Percentiles rank a stretch among this genome's conserved stretches.
Conservation (phyloP, 2,888 invertebrate species). For the Conistra vaccinii region DNA sequence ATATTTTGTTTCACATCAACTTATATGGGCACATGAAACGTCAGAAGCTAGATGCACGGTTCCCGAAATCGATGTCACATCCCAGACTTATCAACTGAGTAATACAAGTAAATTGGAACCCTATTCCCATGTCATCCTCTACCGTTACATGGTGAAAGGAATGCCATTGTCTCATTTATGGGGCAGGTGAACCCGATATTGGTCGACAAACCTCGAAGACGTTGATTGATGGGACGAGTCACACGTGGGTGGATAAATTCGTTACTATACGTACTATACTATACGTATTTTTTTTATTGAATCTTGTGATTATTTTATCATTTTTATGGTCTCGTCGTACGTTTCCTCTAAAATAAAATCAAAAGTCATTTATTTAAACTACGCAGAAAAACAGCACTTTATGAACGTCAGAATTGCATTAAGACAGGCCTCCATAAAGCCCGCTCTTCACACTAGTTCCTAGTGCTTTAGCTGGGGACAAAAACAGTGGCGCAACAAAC, state of each 20-base stretch:
- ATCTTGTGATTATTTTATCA: not conserved
- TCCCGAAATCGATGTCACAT: not conserved
- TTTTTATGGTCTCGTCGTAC: not conserved
- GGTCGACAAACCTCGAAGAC: conserved; percentile 79
- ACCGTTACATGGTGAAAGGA: conserved; percentile 60
- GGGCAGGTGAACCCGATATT: conserved; percentile 80
- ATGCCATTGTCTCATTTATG: conserved; percentile 73
- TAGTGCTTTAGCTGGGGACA: not conserved
- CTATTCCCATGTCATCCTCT: conserved; percentile 51
- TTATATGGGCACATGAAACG: too few species aligned
- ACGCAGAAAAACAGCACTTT: not conserved
- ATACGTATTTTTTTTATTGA: too few species aligned
- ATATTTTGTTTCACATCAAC: too few species aligned
- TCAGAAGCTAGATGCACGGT: too few species aligned
- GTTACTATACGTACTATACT: not conserved
- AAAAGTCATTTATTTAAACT: too few species aligned
- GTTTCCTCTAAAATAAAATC: not conserved
- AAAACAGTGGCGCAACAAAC: not conserved
- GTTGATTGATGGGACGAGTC: conserved; percentile 80
- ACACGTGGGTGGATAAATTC: conserved; percentile 64
- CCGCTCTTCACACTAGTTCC: not conserved
- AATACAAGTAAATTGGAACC: conserved; percentile 15
- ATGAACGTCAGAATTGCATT: not conserved
- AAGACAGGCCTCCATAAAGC: not conserved
- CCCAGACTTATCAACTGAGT: conserved; percentile 11